Percentiles rank a stretch among this genome's conserved stretches.
These are phyloP conservation scores for Chouioia cunea DNA, from an alignment of 2,888 invertebrate species.

Conservation along the genomic window DNA sequence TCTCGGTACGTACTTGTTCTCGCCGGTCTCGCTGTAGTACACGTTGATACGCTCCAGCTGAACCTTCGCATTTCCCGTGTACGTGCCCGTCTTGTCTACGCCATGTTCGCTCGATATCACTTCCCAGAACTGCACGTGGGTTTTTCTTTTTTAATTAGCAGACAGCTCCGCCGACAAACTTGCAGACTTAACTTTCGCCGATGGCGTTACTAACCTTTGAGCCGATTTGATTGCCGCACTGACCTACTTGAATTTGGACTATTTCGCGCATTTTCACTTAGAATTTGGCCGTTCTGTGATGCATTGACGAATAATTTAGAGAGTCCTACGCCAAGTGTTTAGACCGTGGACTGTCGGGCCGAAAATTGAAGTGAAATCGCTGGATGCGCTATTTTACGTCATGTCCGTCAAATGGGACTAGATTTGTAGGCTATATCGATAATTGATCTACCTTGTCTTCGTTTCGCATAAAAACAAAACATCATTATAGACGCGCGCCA, in stretches of 20 bases:
- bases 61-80: slow-evolving; percentile 72
- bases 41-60: slow-evolving; percentile 75
- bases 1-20: slow-evolving; percentile 80
- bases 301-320: background rate
- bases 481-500: too few species aligned
- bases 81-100: slow-evolving; percentile 70
- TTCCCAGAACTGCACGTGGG: slow-evolving; percentile 75
- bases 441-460: too few species aligned
- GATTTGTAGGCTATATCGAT: background rate
- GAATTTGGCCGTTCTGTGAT: background rate
- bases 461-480: too few species aligned
- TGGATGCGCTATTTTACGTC: background rate
- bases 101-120: slow-evolving; percentile 82
- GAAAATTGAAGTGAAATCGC: slow-evolving; percentile 2
- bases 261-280: slow-evolving; percentile 40
- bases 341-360: slow-evolving; percentile 6
- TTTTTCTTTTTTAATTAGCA: too few species aligned
- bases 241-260: slow-evolving; percentile 38
- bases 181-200: too few species aligned
- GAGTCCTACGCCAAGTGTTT: background rate
- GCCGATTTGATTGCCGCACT: slow-evolving; percentile 42
- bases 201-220: slow-evolving; percentile 32
- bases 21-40: slow-evolving; percentile 77
- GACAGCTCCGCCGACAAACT: too few species aligned
- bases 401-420: background rate